Evolutionary conservation across 2,888 invertebrate genomes (phyloP).

Genomic region (Cheilosia vernalis): DNA sequence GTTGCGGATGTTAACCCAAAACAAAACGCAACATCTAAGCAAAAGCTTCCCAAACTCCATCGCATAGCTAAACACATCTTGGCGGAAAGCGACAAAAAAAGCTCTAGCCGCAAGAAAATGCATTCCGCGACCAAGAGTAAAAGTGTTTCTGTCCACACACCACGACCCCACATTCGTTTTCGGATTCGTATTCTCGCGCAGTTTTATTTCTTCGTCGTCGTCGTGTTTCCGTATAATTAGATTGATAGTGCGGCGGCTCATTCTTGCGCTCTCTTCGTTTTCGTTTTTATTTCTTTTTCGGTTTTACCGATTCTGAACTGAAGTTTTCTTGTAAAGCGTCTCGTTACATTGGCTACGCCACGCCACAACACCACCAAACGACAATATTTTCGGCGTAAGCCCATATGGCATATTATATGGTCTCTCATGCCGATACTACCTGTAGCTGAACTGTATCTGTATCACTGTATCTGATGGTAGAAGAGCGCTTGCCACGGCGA

Average conservation of each 20-base stretch:
- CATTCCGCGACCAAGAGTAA: constrained; percentile 74
- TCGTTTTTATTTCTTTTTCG: constrained; percentile 21
- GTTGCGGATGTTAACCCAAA: constrained; percentile 72
- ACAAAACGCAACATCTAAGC: constrained; percentile 45
- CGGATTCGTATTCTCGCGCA: neutral
- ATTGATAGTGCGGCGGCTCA: constrained; percentile 53
- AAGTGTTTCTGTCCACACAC: constrained; percentile 62
- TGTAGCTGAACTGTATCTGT: constrained; percentile 11
- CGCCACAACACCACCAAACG: constrained; percentile 10
- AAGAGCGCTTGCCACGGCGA: constrained; percentile 47
- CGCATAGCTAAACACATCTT: constrained; percentile 3
- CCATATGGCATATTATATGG: constrained; percentile 43
- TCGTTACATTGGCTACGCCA: constrained; percentile 67
- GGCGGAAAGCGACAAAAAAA: constrained; percentile 20
- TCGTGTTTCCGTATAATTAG: constrained; percentile 73
- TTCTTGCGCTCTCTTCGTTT: constrained; percentile 35
- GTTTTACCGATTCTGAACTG: constrained; percentile 47
- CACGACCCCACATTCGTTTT: neutral
- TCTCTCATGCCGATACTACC: constrained; percentile 41
- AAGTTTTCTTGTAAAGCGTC: constrained; percentile 72
- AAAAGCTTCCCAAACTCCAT: constrained; percentile 47
- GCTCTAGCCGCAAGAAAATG: constrained; percentile 25
- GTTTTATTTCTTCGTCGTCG: constrained; percentile 17
- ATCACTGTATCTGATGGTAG: constrained; percentile 1
- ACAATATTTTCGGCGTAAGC: constrained; percentile 62